phyloP scores from a whole-genome alignment of 2,888 invertebrate species.

The Leptura quadrifasciata region DNA sequence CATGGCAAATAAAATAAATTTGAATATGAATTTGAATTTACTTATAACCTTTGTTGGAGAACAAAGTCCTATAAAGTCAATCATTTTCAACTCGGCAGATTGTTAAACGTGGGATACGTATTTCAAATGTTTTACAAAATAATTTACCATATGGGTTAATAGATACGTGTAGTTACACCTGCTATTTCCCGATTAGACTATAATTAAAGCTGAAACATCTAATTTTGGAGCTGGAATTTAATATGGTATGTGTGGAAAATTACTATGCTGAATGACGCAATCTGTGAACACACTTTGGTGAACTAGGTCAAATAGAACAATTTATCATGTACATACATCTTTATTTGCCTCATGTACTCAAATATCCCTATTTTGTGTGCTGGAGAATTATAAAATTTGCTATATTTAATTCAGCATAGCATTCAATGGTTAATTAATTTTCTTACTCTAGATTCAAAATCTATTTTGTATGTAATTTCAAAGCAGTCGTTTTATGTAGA shows the following conservation, averaged over 20 bases:
- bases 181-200: slow-evolving; percentile 33
- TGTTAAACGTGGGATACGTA: background rate
- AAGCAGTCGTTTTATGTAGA: too few species aligned
- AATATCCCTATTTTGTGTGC: background rate
- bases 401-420: too few species aligned
- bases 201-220: slow-evolving; percentile 37
- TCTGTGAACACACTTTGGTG: slow-evolving; percentile 1
- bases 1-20: too few species aligned
- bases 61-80: too few species aligned
- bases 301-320: background rate
- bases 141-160: slow-evolving; percentile 25
- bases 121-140: slow-evolving; percentile 21
- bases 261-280: slow-evolving; percentile 15
- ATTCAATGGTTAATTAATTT: too few species aligned
- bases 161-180: slow-evolving; percentile 34
- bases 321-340: background rate
- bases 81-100: background rate
- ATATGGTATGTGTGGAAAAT: slow-evolving; percentile 20
- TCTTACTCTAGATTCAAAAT: too few species aligned
- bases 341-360: background rate
- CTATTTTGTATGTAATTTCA: too few species aligned
- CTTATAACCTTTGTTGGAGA: too few species aligned
- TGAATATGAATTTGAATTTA: too few species aligned
- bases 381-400: background rate
- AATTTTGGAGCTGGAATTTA: slow-evolving; percentile 18